A percentile compares a stretch with the other conserved stretches of the same genome.
Conservation (phyloP, 2,113 vertebrate genomes). For the Copsychus sechellarum region DNA sequence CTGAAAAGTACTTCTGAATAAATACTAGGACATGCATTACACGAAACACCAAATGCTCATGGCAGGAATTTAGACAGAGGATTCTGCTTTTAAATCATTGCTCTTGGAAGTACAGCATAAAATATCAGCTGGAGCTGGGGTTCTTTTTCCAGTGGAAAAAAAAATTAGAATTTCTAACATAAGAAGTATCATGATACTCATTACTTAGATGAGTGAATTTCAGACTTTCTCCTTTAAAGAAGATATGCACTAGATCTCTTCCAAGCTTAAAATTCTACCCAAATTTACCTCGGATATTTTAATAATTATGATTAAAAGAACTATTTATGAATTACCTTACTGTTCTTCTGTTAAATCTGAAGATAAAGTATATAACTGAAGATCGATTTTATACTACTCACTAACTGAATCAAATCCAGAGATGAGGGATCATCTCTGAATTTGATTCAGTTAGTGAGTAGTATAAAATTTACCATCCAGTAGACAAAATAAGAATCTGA, state of each 20-base stretch:
- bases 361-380: not conserved
- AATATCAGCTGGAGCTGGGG: not conserved
- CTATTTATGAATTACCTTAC: not conserved
- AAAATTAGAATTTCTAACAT: not conserved
- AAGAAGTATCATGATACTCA: not conserved
- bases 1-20: not conserved
- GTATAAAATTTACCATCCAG: not conserved
- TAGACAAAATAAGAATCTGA: not conserved
- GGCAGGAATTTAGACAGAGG: not conserved
- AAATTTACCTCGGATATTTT: not conserved
- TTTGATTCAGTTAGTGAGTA: too few relatives aligned
- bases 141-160: not conserved
- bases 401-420: not conserved
- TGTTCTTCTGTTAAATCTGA: not conserved
- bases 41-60: not conserved
- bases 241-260: not conserved
- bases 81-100: not conserved
- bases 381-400: not conserved
- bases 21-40: not conserved
- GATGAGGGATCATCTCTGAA: too few relatives aligned
- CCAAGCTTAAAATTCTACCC: not conserved
- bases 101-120: not conserved
- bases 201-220: not conserved
- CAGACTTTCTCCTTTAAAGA: not conserved
- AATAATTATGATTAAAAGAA: not conserved